Percentiles rank a stretch among this genome's conserved stretches.
phyloP scores from a whole-genome alignment of 2,888 invertebrate genomes.

The Frankliniella intonsa region DNA sequence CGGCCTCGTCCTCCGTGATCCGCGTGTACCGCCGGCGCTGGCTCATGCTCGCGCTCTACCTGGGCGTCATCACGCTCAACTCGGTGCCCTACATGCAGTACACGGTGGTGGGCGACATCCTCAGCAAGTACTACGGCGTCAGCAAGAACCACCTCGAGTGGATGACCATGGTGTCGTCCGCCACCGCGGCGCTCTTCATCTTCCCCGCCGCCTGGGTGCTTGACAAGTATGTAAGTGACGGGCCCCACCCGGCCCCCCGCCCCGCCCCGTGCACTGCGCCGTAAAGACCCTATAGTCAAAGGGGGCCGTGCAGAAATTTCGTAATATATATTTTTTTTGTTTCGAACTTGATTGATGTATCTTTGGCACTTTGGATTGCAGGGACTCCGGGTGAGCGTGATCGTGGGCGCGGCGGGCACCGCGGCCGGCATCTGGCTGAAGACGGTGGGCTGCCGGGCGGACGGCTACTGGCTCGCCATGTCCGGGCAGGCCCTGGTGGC shows the following conservation, averaged over 20 bases:
- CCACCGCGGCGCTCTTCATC: conserved; percentile 12
- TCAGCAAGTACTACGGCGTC: background rate
- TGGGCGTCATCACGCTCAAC: conserved; percentile 9
- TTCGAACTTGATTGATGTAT: no score
- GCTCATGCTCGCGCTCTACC: background rate
- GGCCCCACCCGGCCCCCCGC: no score
- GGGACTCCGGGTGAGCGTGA: conserved; percentile 48
- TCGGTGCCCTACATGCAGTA: conserved; percentile 26
- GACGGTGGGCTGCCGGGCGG: conserved; percentile 49
- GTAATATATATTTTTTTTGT: no score
- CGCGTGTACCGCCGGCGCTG: conserved; percentile 1
- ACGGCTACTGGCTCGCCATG: conserved; percentile 53
- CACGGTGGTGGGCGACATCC: background rate
- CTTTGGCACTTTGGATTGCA: conserved; percentile 40
- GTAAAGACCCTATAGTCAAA: no score
- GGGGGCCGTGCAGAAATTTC: no score
- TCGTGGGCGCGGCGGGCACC: conserved; percentile 51
- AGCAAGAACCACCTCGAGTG: background rate
- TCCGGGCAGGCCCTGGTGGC: conserved; percentile 51
- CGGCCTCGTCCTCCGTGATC: background rate
- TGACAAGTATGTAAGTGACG: conserved; percentile 21
- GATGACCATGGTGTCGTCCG: conserved; percentile 19
- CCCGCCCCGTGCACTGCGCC: no score
- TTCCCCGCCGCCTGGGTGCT: conserved; percentile 20
- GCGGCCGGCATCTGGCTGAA: conserved; percentile 52